Evolutionary conservation across 2,113 vertebrate species (phyloP), one percentile per base, ranked within the genome.

Genomic region (Sprattus sprattus): DNA sequence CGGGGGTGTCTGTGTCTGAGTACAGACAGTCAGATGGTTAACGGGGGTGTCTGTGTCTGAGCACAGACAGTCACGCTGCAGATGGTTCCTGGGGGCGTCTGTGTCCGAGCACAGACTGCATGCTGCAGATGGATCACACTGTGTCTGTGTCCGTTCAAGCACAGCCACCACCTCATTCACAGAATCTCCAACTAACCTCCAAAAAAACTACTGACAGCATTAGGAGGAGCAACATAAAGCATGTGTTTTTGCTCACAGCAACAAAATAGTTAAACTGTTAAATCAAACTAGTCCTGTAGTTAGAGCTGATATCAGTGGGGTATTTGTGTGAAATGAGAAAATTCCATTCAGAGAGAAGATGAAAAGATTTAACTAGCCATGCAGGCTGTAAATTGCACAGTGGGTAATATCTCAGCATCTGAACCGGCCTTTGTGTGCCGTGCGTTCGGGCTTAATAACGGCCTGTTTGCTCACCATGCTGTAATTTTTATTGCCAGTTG

Each of bases 401-500:
- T 22, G 57, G 57, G 57, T 8, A 64, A 64, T 64, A 64, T 64
- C 22, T 52, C 82, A 18, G 11, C 54, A 8, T 15, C 54, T 52
- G 82, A 45, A 18, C 45, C 45, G 39, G 44, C 52, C 82, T 71
- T 88, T 80, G 44, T 85, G 83, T 75, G 82, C 32, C 52, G 18
- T 22, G 6, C 18, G 39, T 60, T 83, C 25, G 6, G 45, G 16
- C 45, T 71, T 83, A 86, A 83, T 85, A 88, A 88, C 83, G 20
- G 83, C 84, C 81, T 81, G 67, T 88, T 83, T 88, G 75, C 84
- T 22, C 81, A 46, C 7, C 39, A 45, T 45, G 87, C 45, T 82
- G 3, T 85, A 45, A 52, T 85, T 83, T 89, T 85, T 88, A 85
- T 85, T 85, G 81, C 75, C 85, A 57, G 82, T 45, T 45, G 80